A percentile compares a stretch with the other conserved stretches of the same genome.
Conservation (phyloP, 2,113 vertebrate species). For the Pteropus alecto region DNA sequence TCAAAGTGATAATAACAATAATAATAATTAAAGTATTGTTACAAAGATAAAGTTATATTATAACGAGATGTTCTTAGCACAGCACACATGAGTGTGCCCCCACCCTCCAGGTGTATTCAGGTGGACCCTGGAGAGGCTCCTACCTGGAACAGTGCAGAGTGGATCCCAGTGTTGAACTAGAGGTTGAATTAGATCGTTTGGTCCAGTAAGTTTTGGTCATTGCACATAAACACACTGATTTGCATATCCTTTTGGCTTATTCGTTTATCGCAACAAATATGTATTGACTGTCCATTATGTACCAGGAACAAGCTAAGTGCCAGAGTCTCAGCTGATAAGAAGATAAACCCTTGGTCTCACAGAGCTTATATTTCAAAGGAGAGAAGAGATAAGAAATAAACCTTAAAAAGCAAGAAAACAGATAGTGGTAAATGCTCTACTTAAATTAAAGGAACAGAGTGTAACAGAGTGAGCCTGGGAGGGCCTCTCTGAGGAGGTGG, state of each 20-base stretch:
- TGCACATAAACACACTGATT: neutral
- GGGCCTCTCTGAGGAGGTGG: neutral
- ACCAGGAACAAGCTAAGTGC: neutral
- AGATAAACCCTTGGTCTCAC: neutral
- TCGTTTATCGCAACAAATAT: neutral
- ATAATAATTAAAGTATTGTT: neutral
- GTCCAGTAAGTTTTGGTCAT: neutral
- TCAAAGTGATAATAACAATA: neutral
- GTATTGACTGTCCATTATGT: neutral
- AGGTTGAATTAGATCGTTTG: neutral
- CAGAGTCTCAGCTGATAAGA: neutral
- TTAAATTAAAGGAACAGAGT: neutral
- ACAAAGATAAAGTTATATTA: neutral
- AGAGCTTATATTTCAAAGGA: neutral
- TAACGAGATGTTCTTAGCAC: neutral
- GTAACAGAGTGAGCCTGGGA: neutral
- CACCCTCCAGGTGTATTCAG: neutral
- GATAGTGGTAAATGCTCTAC: neutral
- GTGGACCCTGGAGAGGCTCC: no score
- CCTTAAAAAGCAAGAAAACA: neutral
- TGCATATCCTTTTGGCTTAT: neutral
- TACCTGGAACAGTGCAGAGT: no score
- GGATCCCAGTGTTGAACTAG: neutral
- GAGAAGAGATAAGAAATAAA: neutral
- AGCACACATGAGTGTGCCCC: neutral